Conservation (phyloP, 1,140 invertebrate genomes). For the Heliconius hewitsoni region DNA sequence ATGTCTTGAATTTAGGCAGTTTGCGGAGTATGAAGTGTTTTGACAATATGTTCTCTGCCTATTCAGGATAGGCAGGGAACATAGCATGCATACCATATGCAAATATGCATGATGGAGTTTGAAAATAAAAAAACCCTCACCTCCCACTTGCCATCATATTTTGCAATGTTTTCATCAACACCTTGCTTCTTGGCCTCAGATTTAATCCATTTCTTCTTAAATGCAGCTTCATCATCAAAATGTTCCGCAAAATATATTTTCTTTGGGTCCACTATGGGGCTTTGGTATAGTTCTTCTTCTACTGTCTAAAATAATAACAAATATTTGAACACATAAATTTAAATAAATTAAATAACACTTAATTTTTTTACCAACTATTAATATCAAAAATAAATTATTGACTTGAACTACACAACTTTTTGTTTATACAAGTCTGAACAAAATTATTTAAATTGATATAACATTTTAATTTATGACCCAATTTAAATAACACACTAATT, state of each 20-base stretch:
- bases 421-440: too few relatives aligned
- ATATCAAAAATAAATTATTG: too few relatives aligned
- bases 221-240: slow-evolving; percentile 91
- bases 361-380: too few relatives aligned
- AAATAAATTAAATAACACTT: too few relatives aligned
- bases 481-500: neutral
- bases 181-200: slow-evolving; percentile 97
- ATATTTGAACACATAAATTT: too few relatives aligned
- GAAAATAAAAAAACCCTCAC: slow-evolving; percentile 45
- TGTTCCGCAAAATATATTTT: slow-evolving; percentile 92
- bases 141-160: slow-evolving; percentile 94
- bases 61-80: too few relatives aligned
- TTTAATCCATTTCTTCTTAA: slow-evolving; percentile 91
- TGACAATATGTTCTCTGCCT: neutral
- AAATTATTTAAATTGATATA: neutral
- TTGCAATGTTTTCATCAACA: slow-evolving; percentile 94
- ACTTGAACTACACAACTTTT: too few relatives aligned
- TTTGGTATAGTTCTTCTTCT: slow-evolving; percentile 68
- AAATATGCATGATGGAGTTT: too few relatives aligned
- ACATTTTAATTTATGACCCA: too few relatives aligned
- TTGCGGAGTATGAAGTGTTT: too few relatives aligned
- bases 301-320: slow-evolving; percentile 21
- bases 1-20: neutral
- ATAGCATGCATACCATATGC: too few relatives aligned
- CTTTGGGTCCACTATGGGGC: slow-evolving; percentile 82